Conservation (phyloP, 2,888 invertebrate genomes). For the Chloroclystis v-ata region DNA sequence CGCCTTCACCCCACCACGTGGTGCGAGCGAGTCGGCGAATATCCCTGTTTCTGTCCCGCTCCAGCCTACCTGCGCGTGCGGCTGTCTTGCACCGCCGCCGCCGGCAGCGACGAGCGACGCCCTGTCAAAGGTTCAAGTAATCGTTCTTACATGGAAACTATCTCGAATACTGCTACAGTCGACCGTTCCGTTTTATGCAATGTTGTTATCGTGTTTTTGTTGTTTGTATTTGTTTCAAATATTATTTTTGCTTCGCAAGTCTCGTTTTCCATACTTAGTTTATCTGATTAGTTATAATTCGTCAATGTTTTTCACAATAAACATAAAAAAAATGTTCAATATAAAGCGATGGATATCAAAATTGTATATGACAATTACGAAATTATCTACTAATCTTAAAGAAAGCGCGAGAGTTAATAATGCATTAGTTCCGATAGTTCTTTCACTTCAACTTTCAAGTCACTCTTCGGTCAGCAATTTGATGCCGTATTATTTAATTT, state of each 20-base stretch:
- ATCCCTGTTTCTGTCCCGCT: slow-evolving; percentile 35
- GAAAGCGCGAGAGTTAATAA: slow-evolving; percentile 38
- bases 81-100: slow-evolving; percentile 40
- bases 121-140: slow-evolving; percentile 72
- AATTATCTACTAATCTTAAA: slow-evolving; percentile 21
- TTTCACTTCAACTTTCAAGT: slow-evolving; percentile 37
- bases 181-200: slow-evolving; percentile 35
- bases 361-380: no score
- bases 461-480: slow-evolving; percentile 43
- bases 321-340: no score
- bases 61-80: slow-evolving; percentile 72
- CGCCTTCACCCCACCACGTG: slow-evolving; percentile 66
- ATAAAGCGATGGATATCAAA: no score
- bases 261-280: no score
- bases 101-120: slow-evolving; percentile 68
- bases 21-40: slow-evolving; percentile 51
- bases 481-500: slow-evolving; percentile 57
- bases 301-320: no score
- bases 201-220: slow-evolving; percentile 27
- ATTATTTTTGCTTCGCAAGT: no score
- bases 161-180: slow-evolving; percentile 27
- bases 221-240: slow-evolving; percentile 17
- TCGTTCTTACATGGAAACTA: slow-evolving; percentile 52
- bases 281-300: no score
- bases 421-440: slow-evolving; percentile 33